Percentiles rank a stretch among this genome's conserved stretches.
phyloP scores from a whole-genome alignment of 2,797 vertebrate species.

The Artibeus lituratus region DNA sequence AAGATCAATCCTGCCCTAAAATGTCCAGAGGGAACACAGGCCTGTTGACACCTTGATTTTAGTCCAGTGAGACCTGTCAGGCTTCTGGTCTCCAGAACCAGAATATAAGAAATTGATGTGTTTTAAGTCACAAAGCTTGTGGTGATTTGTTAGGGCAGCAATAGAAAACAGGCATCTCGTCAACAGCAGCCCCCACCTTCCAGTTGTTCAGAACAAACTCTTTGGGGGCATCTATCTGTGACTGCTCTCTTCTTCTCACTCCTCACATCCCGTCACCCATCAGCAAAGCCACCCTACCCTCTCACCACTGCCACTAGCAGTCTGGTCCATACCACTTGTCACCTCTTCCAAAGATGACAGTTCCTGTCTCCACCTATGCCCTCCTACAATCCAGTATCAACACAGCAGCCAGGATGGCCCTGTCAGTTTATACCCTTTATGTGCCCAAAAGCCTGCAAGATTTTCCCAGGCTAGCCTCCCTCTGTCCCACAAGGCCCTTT shows the following conservation, averaged over 20 bases:
- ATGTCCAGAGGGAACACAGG: neutral
- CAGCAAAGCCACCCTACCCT: neutral
- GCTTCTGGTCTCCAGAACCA: neutral
- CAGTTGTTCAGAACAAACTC: neutral
- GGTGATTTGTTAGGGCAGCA: neutral
- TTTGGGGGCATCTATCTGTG: neutral
- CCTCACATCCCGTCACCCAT: neutral
- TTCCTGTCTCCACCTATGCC: neutral
- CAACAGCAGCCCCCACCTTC: neutral
- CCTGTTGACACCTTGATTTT: neutral
- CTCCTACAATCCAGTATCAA: neutral
- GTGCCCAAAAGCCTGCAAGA: neutral
- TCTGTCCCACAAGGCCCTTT: neutral
- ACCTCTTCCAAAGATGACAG: neutral
- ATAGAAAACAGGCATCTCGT: neutral
- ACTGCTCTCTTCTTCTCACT: neutral
- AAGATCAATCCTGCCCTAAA: neutral
- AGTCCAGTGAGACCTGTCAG: neutral
- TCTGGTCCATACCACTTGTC: rapidly evolving
- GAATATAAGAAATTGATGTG: neutral
- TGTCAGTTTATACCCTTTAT: neutral
- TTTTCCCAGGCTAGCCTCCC: neutral
- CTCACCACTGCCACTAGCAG: neutral
- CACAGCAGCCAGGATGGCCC: neutral
- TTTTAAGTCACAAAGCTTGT: neutral